Percentiles rank a stretch among this genome's conserved stretches.
Evolutionary conservation across 1,140 invertebrate genomes (phyloP).

Genomic region (Melitaea cinxia): DNA sequence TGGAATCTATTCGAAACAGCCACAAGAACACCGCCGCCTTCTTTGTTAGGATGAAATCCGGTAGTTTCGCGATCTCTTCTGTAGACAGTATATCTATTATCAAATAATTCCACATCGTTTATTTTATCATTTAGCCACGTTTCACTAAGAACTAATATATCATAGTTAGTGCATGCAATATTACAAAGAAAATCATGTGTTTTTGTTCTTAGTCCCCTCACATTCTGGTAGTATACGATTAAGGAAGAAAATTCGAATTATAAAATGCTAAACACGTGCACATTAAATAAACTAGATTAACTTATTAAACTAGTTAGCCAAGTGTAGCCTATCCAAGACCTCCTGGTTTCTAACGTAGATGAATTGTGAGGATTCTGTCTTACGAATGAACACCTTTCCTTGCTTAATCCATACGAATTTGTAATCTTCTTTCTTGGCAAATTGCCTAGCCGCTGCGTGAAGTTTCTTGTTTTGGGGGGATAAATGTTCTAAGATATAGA

Average conservation of each 20-base stretch:
- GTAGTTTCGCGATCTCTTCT: conserved; percentile 21
- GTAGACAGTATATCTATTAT: conserved; percentile 3
- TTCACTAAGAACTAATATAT: conserved; percentile 10
- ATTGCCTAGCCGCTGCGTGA: not conserved
- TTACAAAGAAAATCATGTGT: not conserved
- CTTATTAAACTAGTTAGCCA: too few relatives aligned
- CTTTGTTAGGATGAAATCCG: not conserved
- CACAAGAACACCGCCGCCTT: not conserved
- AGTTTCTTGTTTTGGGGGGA: not conserved
- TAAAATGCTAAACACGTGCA: too few relatives aligned
- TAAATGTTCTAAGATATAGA: not conserved
- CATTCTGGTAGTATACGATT: conserved; percentile 1
- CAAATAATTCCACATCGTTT: not conserved
- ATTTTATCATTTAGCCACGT: conserved; percentile 4
- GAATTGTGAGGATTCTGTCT: not conserved
- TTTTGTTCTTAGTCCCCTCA: conserved; percentile 5
- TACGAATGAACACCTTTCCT: not conserved
- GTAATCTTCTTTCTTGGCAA: not conserved
- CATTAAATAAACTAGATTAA: too few relatives aligned
- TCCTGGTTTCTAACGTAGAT: not conserved
- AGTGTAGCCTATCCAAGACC: too few relatives aligned
- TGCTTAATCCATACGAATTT: not conserved
- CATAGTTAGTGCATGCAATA: not conserved
- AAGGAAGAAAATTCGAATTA: not conserved
- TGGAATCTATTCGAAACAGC: not conserved